A percentile compares a stretch with the other conserved stretches of the same genome.
phyloP scores from a whole-genome alignment of 2,797 vertebrate genomes.

The Odontamblyopus rebecca region DNA sequence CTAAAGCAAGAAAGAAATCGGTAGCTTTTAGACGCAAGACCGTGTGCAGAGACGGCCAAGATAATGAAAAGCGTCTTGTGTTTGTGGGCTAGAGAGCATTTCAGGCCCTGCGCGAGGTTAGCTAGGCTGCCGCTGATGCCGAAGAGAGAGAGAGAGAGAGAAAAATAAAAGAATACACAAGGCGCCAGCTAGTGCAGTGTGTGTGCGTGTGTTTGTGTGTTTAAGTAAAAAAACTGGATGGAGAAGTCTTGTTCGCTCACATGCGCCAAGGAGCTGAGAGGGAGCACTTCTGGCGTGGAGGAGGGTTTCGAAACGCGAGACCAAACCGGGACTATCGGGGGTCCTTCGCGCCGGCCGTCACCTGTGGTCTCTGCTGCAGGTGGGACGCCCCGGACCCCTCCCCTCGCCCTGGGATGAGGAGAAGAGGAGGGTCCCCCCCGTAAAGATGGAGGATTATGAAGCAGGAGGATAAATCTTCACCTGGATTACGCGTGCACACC shows the following conservation, averaged over 20 bases:
- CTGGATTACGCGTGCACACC: slow-evolving; percentile 41
- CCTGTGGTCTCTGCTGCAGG: slow-evolving; percentile 61
- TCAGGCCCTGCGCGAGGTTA: slow-evolving; percentile 96
- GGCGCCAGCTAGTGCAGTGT: slow-evolving; percentile 57
- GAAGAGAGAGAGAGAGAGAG: slow-evolving; percentile 50
- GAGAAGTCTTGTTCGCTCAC: slow-evolving; percentile 61
- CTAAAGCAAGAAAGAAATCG: slow-evolving; percentile 99
- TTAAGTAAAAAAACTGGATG: slow-evolving; percentile 79
- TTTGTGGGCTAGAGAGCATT: slow-evolving; percentile 99
- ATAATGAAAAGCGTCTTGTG: slow-evolving; percentile 99
- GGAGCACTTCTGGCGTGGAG: slow-evolving; percentile 8
- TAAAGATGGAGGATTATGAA: slow-evolving; percentile 49
- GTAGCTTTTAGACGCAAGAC: slow-evolving; percentile 99
- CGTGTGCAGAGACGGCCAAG: slow-evolving; percentile 97
- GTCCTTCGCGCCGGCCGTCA: slow-evolving; percentile 20
- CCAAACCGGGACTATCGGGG: too few species aligned
- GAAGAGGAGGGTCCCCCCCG: slow-evolving; percentile 29
- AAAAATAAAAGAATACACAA: slow-evolving; percentile 45
- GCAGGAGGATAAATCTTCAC: slow-evolving; percentile 34
- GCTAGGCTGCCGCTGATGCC: slow-evolving; percentile 68
- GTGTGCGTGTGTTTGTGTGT: slow-evolving; percentile 78
- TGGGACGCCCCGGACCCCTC: slow-evolving; percentile 12
- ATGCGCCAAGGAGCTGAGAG: slow-evolving; percentile 56
- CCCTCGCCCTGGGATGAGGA: not conserved
- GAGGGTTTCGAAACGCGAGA: too few species aligned